Evolutionary conservation across 2,888 invertebrate genomes (phyloP).

Genomic region (Leptopilina drosophilae): DNA sequence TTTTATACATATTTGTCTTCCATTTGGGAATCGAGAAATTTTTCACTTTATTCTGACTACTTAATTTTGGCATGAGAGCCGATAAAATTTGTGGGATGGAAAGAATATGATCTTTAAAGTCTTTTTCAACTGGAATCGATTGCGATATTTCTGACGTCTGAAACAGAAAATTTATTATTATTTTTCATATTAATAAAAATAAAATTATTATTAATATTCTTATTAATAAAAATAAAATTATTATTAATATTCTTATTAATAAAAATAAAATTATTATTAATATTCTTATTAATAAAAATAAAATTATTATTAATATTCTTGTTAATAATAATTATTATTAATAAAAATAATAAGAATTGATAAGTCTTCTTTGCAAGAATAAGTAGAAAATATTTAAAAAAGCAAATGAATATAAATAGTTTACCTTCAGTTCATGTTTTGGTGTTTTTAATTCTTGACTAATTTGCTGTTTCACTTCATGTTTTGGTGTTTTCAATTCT

Average conservation of each 20-base stretch:
- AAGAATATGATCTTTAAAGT: slow-evolving; percentile 61
- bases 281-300: no score
- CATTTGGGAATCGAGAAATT: slow-evolving; percentile 76
- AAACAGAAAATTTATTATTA: not conserved
- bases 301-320: not conserved
- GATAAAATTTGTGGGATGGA: slow-evolving; percentile 76
- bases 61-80: slow-evolving; percentile 75
- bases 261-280: not conserved
- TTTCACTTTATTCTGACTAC: slow-evolving; percentile 64
- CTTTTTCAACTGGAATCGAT: slow-evolving; percentile 42
- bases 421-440: not conserved
- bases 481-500: slow-evolving; percentile 15
- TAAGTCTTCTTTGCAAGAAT: not conserved
- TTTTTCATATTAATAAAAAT: not conserved
- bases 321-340: not conserved
- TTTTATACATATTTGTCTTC: slow-evolving; percentile 74
- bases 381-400: not conserved
- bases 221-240: not conserved
- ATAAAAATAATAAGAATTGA: not conserved
- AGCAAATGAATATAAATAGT: not conserved
- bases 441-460: not conserved
- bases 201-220: not conserved
- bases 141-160: not conserved
- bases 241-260: not conserved
- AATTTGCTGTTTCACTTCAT: not conserved